Conservation (phyloP, 2,113 vertebrate genomes). For the Apaloderma vittatum region DNA sequence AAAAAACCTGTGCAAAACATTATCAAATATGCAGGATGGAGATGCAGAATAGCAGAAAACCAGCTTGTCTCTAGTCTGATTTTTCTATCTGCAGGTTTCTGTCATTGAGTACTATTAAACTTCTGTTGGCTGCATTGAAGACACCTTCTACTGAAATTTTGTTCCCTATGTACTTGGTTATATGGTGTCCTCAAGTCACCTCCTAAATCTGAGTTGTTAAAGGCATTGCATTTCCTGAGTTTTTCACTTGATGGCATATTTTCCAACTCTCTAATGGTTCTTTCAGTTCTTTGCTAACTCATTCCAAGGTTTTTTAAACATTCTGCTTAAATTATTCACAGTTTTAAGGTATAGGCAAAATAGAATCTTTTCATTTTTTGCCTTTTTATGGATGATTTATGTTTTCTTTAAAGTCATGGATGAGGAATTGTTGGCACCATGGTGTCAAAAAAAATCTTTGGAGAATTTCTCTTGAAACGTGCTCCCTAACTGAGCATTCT, state of each 20-base stretch:
- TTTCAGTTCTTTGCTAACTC: slow-evolving; percentile 15
- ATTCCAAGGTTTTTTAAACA: background rate
- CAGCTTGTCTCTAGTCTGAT: background rate
- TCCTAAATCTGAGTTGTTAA: slow-evolving; percentile 25
- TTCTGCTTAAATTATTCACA: background rate
- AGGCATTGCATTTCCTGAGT: background rate
- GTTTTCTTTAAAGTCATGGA: background rate
- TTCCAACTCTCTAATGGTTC: slow-evolving; percentile 3
- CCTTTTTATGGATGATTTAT: background rate
- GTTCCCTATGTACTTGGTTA: background rate
- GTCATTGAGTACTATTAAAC: background rate
- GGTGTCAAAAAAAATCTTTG: background rate
- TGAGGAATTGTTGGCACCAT: background rate
- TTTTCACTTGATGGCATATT: background rate
- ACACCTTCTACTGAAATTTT: background rate
- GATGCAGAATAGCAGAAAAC: background rate
- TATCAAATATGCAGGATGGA: background rate
- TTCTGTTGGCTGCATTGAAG: background rate
- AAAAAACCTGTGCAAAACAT: background rate
- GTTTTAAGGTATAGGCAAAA: background rate
- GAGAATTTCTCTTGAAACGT: background rate
- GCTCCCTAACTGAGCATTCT: background rate
- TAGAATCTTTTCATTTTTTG: background rate
- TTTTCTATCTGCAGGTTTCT: background rate
- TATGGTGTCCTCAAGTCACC: slow-evolving; percentile 1